phyloP scores from a whole-genome alignment of 64 coral and sea anemone species.

The Montipora sp. region DNA sequence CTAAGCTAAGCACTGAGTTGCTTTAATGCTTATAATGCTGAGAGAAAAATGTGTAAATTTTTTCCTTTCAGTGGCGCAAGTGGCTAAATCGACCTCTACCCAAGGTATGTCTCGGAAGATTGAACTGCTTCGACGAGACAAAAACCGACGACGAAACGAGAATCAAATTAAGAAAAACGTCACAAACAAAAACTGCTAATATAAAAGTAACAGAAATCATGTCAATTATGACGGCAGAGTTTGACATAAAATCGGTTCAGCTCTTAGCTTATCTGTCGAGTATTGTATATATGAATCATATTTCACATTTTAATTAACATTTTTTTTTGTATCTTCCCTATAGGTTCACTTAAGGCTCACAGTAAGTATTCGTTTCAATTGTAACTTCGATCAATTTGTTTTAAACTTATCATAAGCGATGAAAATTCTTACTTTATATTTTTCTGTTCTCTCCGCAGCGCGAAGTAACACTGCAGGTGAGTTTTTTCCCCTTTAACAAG shows the following conservation, averaged over 20 bases:
- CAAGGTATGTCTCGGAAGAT: slow-evolving; percentile 55
- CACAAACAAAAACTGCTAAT: not conserved
- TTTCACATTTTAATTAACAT: not conserved
- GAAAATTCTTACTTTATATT: not conserved
- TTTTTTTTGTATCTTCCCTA: not conserved
- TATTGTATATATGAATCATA: not conserved
- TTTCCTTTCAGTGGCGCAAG: slow-evolving; percentile 70
- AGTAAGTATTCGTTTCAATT: not conserved
- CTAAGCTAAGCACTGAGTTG: not conserved
- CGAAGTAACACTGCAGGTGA: not conserved
- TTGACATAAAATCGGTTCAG: not conserved
- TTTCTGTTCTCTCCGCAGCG: not conserved
- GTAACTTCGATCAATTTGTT: not conserved
- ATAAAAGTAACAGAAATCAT: not conserved
- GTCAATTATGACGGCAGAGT: not conserved
- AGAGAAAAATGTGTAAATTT: slow-evolving; percentile 26
- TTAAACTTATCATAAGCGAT: not conserved
- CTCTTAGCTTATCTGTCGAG: not conserved
- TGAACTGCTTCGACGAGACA: not conserved
- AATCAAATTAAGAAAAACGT: not conserved
- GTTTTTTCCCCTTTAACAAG: not conserved
- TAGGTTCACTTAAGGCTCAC: slow-evolving; percentile 8
- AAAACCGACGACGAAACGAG: not conserved
- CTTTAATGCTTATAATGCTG: not conserved
- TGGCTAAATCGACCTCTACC: slow-evolving; percentile 53